Percentiles rank a stretch among this genome's conserved stretches.
Evolutionary conservation across 2,113 vertebrate genomes (phyloP).

Genomic region (Stegastes partitus): DNA sequence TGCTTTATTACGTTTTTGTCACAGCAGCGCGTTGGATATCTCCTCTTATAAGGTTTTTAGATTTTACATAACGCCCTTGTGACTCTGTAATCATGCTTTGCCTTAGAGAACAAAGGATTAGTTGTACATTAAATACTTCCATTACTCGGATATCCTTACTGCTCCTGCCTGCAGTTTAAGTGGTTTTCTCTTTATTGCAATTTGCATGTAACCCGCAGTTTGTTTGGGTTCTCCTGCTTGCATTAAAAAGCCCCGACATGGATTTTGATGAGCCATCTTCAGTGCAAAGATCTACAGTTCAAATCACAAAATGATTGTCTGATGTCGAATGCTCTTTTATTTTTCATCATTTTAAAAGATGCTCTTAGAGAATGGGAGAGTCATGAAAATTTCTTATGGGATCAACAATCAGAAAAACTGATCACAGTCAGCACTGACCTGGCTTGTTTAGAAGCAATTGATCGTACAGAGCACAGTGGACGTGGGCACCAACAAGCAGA

Average conservation of each 20-base stretch:
- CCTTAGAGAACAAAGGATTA: slow-evolving; percentile 53
- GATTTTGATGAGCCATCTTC: slow-evolving; percentile 9
- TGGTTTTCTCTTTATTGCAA: slow-evolving; percentile 45
- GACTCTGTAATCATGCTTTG: slow-evolving; percentile 51
- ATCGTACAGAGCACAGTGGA: background rate
- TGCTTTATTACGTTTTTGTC: background rate
- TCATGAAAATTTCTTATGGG: background rate
- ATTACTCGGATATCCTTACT: slow-evolving; percentile 39
- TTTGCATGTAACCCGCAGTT: slow-evolving; percentile 61
- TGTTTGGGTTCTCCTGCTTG: slow-evolving; percentile 47
- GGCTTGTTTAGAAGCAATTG: background rate
- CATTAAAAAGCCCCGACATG: slow-evolving; percentile 13
- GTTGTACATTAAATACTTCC: slow-evolving; percentile 34
- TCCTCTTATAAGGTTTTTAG: slow-evolving; percentile 33
- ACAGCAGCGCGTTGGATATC: slow-evolving; percentile 1
- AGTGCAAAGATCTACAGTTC: slow-evolving; percentile 5
- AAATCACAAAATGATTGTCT: background rate
- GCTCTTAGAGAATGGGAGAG: slow-evolving; percentile 1
- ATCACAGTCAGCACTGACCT: background rate
- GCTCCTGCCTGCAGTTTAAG: slow-evolving; percentile 53
- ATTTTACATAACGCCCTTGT: slow-evolving; percentile 30
- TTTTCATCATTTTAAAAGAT: no score
- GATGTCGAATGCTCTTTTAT: no score
- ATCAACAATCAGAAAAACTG: slow-evolving; percentile 2
- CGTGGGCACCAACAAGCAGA: background rate